Evolutionary conservation across 2,113 vertebrate species (phyloP), one percentile per base, ranked within the genome.

Genomic region (Alces alces): DNA sequence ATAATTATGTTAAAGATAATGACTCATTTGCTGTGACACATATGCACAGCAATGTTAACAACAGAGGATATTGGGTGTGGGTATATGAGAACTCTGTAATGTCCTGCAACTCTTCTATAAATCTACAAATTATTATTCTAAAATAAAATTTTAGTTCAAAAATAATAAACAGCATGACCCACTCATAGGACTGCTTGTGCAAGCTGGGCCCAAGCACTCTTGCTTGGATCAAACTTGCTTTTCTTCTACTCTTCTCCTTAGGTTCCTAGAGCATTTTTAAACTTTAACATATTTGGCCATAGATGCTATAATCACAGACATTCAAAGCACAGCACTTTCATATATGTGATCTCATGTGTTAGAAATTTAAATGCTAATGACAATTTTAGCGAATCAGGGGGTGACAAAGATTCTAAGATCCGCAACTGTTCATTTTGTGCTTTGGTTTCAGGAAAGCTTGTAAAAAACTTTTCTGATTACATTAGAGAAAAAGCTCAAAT

Each of bases 121-220:
- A 82, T 85, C 58, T 55, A 52, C 87, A 92, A 58, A 36, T 27
- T 60, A 93, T 17, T 66, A 92, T 90, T 89, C 43, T 52, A 86
- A 96, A 96, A 93, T 95, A 52, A 89, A 57, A 73, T 60, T 93
- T 91, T 76, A 64, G 82, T 66, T 89, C 47, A 89, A 60, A 70
- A 93, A 73, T 61, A 95, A 88, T 89, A 82, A 85, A 87, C 86
- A 83, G 10, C 55, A 12, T 36, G 66, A 55, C 70, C 78, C 66
- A 50, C 6, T 30, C 23, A 17, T 23, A 25, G 21, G 79, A 92
- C 58, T 84, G 60, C 92, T 61, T 85, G 2, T 45, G 50, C 28
- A 70, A 88, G 47, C 3, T 7, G 82, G 84, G 92, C 50, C 33
- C 36, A n/a, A 83, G 52, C 79, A 83, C 36, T 6, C 25, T 83